A percentile compares a stretch with the other conserved stretches of the same genome.
Conservation (phyloP, 1,140 invertebrate genomes). For the Drosophila ananassae region DNA sequence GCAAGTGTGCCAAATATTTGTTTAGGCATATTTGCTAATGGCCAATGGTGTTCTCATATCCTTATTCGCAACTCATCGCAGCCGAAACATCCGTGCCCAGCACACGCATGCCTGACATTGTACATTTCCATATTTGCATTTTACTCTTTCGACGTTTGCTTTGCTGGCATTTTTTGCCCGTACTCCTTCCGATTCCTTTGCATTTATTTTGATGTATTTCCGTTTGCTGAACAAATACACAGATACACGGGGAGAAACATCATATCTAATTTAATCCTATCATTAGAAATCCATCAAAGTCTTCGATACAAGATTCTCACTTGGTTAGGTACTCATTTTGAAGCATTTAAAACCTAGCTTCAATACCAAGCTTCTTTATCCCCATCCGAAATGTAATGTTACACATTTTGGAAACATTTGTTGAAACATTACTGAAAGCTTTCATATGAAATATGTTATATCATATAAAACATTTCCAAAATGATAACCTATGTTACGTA, state of each 20-base stretch:
- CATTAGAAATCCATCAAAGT: too few relatives aligned
- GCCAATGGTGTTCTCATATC: conserved; percentile 52
- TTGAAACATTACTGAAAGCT: too few relatives aligned
- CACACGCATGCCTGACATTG: conserved; percentile 28
- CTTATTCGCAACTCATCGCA: conserved; percentile 29
- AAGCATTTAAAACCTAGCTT: too few relatives aligned
- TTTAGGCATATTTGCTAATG: conserved; percentile 73
- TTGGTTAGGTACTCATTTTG: too few relatives aligned
- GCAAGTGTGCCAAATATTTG: conserved; percentile 76
- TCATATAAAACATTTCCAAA: too few relatives aligned
- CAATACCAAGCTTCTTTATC: too few relatives aligned
- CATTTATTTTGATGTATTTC: conserved; percentile 80
- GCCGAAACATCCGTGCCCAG: conserved; percentile 20
- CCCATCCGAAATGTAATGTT: too few relatives aligned
- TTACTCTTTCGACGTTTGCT: conserved; percentile 48
- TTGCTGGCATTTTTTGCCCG: conserved; percentile 16
- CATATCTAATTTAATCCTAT: too few relatives aligned
- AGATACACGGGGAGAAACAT: not conserved
- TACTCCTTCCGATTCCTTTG: conserved; percentile 23
- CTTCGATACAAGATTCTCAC: too few relatives aligned
- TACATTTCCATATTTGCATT: conserved; percentile 64
- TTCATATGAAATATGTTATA: too few relatives aligned
- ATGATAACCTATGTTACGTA: too few relatives aligned
- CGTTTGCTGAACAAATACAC: conserved; percentile 65
- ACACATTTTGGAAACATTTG: too few relatives aligned